Conservation (phyloP, 1,140 invertebrate species). For the Drosophila tropicalis region DNA sequence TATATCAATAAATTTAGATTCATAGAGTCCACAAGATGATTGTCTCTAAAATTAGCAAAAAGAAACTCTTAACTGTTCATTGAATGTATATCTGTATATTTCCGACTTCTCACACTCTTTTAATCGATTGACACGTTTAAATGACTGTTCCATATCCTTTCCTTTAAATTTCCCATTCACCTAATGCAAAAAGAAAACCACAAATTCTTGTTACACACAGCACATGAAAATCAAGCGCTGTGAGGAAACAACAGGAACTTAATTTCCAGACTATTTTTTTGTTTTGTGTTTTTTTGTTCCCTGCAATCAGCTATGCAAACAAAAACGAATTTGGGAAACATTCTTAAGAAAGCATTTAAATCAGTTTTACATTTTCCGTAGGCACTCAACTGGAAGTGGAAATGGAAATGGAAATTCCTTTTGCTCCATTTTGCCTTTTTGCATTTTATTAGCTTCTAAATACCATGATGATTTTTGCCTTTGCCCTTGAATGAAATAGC, state of each 20-base stretch:
- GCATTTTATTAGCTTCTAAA: conserved; percentile 71
- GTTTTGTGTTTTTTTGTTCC: conserved; percentile 8
- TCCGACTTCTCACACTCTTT: not conserved
- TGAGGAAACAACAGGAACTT: conserved; percentile 32
- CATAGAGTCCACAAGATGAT: too few species aligned
- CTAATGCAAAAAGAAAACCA: not conserved
- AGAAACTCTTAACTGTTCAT: too few species aligned
- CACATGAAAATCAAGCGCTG: conserved; percentile 32
- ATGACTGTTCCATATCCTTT: conserved; percentile 11
- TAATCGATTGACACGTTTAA: not conserved
- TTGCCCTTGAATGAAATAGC: conserved; percentile 23
- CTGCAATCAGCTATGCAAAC: conserved; percentile 45
- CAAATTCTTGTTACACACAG: not conserved
- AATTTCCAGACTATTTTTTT: conserved; percentile 24
- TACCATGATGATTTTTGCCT: conserved; percentile 56
- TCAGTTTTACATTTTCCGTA: conserved; percentile 64
- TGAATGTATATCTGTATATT: not conserved
- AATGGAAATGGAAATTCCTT: conserved; percentile 44
- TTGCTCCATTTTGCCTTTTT: conserved; percentile 26
- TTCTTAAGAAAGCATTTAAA: conserved; percentile 66
- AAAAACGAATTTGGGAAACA: conserved; percentile 54
- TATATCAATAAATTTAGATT: too few species aligned
- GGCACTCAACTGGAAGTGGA: conserved; percentile 52
- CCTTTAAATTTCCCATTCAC: not conserved
- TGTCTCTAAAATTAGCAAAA: too few species aligned